Conservation (phyloP, 2,113 vertebrate species). For the Coptodon rendalli region DNA sequence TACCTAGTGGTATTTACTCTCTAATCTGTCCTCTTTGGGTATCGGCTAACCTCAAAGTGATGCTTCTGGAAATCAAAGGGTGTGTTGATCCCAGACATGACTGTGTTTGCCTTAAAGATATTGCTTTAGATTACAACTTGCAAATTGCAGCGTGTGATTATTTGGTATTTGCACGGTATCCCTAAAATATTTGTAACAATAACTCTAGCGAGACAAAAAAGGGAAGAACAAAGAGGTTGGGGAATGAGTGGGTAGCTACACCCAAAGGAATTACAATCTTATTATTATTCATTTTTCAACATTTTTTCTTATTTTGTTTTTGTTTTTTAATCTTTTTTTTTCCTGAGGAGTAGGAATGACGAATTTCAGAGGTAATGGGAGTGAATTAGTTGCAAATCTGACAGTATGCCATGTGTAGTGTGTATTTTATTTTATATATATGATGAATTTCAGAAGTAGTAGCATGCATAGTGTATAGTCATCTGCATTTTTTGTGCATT, state of each 20-base stretch:
- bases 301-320: background rate
- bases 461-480: background rate
- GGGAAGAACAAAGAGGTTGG: background rate
- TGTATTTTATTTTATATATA: background rate
- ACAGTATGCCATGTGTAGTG: background rate
- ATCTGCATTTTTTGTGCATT: background rate
- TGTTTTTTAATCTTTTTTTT: background rate
- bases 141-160: background rate
- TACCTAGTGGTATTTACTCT: conserved; percentile 60
- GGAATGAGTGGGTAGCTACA: background rate
- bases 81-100: background rate
- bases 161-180: background rate
- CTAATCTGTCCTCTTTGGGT: conserved; percentile 6
- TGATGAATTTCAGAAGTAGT: background rate
- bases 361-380: background rate
- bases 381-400: background rate
- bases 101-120: background rate
- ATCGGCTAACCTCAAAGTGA: background rate
- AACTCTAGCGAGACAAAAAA: background rate
- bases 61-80: background rate
- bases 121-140: background rate
- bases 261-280: background rate
- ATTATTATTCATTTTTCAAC: background rate
- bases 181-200: background rate
- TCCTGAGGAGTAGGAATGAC: fast-evolving